These are phyloP conservation scores for Eriosoma lanigerum DNA, from an alignment of 1,140 invertebrate genomes.

Conservation along the genomic window DNA sequence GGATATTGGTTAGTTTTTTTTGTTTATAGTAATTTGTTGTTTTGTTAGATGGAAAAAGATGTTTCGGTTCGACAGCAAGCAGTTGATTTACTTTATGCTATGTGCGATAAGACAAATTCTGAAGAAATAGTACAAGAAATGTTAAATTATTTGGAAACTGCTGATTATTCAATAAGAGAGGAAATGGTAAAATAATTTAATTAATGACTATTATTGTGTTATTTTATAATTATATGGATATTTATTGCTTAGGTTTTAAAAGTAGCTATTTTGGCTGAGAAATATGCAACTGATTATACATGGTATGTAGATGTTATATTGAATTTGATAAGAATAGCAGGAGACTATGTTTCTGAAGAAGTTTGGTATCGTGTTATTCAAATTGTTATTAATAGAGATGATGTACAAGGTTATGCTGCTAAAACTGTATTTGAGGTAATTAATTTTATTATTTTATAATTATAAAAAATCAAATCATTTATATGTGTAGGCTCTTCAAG, in stretches of 20 bases:
- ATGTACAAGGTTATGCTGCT: conserved; percentile 98
- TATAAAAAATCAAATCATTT: conserved; percentile 1
- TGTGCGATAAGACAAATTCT: conserved; percentile 99
- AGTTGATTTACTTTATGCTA: conserved; percentile 98
- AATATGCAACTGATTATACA: conserved; percentile 99
- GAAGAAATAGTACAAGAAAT: conserved; percentile 99
- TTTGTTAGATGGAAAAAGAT: conserved; percentile 89
- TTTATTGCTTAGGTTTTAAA: conserved; percentile 73
- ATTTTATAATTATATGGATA: conserved; percentile 9
- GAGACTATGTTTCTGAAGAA: conserved; percentile 96
- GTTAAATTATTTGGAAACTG: conserved; percentile 98
- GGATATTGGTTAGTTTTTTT: background rate
- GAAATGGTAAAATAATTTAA: conserved; percentile 80
- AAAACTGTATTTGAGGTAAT: conserved; percentile 96
- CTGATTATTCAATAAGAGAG: conserved; percentile 99
- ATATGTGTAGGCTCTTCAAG: conserved; percentile 78
- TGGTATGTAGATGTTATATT: conserved; percentile 99
- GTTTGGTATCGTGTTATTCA: conserved; percentile 99
- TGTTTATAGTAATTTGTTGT: conserved; percentile 50
- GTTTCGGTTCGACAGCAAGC: conserved; percentile 98
- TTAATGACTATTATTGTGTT: background rate
- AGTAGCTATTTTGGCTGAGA: conserved; percentile 98
- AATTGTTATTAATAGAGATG: conserved; percentile 98
- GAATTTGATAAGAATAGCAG: conserved; percentile 98
- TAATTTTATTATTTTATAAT: conserved; percentile 53